Evolutionary conservation across 2,888 invertebrate species (phyloP).

Genomic region (Holacanthella duospinosa): DNA sequence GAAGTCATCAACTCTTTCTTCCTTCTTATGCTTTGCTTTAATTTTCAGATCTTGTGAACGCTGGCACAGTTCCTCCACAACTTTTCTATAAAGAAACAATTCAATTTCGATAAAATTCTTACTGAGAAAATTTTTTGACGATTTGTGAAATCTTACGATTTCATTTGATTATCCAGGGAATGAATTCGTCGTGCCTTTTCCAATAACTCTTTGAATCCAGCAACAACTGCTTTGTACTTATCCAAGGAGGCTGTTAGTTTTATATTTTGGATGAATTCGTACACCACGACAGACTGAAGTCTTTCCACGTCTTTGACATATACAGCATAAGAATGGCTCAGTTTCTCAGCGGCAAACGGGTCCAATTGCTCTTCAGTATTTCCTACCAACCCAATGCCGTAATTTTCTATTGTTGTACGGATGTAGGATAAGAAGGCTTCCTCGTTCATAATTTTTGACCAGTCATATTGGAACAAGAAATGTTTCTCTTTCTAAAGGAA

Average conservation of each 20-base stretch:
- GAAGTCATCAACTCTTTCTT: background rate
- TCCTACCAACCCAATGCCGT: background rate
- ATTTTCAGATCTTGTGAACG: background rate
- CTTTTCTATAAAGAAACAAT: too few relatives aligned
- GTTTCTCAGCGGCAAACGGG: background rate
- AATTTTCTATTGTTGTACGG: background rate
- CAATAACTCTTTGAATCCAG: background rate
- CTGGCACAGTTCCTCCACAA: too few relatives aligned
- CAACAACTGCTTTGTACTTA: background rate
- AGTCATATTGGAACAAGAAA: background rate
- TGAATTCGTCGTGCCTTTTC: background rate
- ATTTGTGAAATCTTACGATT: too few relatives aligned
- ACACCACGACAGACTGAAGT: conserved; percentile 19
- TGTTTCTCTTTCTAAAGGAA: too few relatives aligned
- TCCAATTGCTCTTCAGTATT: background rate
- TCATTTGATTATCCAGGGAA: too few relatives aligned
- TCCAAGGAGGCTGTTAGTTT: background rate
- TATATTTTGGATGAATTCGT: conserved; percentile 11
- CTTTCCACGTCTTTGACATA: conserved; percentile 19
- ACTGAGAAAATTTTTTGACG: too few relatives aligned
- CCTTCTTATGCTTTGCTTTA: background rate
- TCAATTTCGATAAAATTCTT: too few relatives aligned
- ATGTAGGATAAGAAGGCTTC: background rate
- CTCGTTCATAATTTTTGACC: background rate
- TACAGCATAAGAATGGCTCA: background rate